Base-by-base conservation (phyloP, 2,797 vertebrate genomes). In the Aulostomus chinensis region DNA sequence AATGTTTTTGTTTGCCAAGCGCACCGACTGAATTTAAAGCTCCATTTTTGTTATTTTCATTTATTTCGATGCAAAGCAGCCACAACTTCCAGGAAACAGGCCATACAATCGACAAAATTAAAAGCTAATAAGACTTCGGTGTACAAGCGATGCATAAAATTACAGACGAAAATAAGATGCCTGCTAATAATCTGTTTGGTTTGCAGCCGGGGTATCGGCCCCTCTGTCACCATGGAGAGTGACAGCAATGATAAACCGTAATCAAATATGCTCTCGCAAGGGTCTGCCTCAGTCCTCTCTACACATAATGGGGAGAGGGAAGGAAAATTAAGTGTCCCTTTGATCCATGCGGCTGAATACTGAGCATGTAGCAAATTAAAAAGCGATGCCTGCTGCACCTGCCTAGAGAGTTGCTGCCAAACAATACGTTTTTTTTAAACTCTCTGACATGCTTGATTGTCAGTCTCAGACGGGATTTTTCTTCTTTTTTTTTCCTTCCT, bases 191-290 rank as follows among this genome's bases (percentile, higher is more conserved):
- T 89, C 68, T 79, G 68, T 82, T 69, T 61, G 48, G 58, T 52
- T 46, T 51, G 71, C 30, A 47, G 55, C 60, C 50, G 49, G 56
- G 64, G 75, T n/a, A 80, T 72, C 69, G 56, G 65, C 73, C 77
- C 82, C 57, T 67, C 58, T 63, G 77, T 77, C 80, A 76, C 70
- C 52, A 49, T 20, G 56, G 76, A 86, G 81, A 81, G 76, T 63
- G 68, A 81, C 80, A 71, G 76, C 80, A 85, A 87, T 90, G 86
- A 88, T 85, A 87, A 84, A 78, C 73, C 66, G 68, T 81, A 86
- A 85, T 87, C 84, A 86, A 81, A 85, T 76, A 65, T 66, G 68
- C 57, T 71, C 74, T 74, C 62, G 16, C 14, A 22, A 25, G 45
- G 31, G 13, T 12, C 9, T 31, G n/a, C 22, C 45, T 86, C 80